Conservation (phyloP, 2,113 vertebrate genomes). For the Lampris megalopsis region DNA sequence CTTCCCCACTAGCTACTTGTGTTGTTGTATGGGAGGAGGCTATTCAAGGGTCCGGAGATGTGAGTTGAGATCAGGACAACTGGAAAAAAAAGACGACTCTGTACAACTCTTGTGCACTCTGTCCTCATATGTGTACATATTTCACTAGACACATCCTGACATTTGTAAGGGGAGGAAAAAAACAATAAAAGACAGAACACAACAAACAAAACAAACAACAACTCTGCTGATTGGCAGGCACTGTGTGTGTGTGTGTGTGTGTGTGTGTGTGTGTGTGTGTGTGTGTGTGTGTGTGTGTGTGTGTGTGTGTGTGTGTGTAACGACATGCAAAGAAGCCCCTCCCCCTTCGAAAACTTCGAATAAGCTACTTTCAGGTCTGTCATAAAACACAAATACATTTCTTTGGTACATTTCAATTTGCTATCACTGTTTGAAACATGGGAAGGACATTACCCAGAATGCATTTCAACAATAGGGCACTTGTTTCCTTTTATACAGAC, state of each 20-base stretch:
- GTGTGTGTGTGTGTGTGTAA: conserved; percentile 34
- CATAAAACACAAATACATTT: conserved; percentile 29
- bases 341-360: conserved; percentile 33
- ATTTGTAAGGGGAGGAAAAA: conserved; percentile 22
- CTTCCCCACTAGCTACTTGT: conserved; percentile 71
- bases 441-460: no score
- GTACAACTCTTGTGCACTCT: conserved; percentile 2
- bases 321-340: no score
- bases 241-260: conserved; percentile 17
- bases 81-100: conserved; percentile 28
- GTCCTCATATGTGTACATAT: conserved; percentile 20
- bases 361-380: conserved; percentile 43
- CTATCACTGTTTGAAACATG: conserved; percentile 29
- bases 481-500: no score
- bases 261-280: conserved; percentile 43
- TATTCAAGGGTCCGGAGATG: conserved; percentile 23
- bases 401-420: conserved; percentile 47
- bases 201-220: conserved; percentile 34
- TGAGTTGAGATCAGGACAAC: conserved; percentile 27
- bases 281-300: no score
- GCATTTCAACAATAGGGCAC: no score
- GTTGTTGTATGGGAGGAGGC: conserved; percentile 48
- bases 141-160: background rate
- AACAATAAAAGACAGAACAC: conserved; percentile 27
- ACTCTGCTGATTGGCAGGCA: conserved; percentile 54